Conservation (phyloP, 1,140 invertebrate species). For the Drosophila takahashii region DNA sequence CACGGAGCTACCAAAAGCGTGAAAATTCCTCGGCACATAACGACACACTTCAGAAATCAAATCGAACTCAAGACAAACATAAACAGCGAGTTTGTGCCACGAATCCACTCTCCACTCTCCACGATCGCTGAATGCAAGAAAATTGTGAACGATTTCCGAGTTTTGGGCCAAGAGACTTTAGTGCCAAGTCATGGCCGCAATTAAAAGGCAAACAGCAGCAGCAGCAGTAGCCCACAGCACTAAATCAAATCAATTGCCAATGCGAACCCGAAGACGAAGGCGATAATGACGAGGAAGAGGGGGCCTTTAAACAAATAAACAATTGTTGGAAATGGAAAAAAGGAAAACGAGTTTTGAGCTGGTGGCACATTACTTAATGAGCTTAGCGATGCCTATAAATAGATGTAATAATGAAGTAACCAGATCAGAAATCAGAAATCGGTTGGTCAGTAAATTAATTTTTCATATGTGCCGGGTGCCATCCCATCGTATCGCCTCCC, state of each 20-base stretch:
- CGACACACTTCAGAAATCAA: conserved; percentile 79
- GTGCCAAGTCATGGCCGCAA: conserved; percentile 66
- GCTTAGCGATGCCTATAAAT: conserved; percentile 75
- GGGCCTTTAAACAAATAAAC: conserved; percentile 77
- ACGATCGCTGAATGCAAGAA: conserved; percentile 61
- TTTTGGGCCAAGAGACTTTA: conserved; percentile 32
- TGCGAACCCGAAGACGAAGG: conserved; percentile 52
- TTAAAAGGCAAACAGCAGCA: conserved; percentile 78
- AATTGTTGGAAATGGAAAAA: conserved; percentile 43
- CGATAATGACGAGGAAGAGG: conserved; percentile 53
- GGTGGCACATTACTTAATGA: conserved; percentile 77
- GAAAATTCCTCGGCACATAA: conserved; percentile 58
- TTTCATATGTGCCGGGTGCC: conserved; percentile 63
- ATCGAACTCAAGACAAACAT: conserved; percentile 69
- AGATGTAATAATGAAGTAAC: conserved; percentile 83
- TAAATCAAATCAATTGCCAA: conserved; percentile 83
- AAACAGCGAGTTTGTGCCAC: conserved; percentile 30
- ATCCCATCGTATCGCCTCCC: no score
- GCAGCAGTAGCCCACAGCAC: conserved; percentile 69
- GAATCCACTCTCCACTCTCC: conserved; percentile 12
- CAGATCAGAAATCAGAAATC: conserved; percentile 66
- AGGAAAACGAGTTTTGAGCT: conserved; percentile 48
- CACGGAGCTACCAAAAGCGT: conserved; percentile 68
- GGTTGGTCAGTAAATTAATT: conserved; percentile 73
- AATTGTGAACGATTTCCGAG: conserved; percentile 78